These are phyloP conservation scores for Daubentonia madagascariensis DNA, from an alignment of 2,113 vertebrate species.

Conservation along the genomic window DNA sequence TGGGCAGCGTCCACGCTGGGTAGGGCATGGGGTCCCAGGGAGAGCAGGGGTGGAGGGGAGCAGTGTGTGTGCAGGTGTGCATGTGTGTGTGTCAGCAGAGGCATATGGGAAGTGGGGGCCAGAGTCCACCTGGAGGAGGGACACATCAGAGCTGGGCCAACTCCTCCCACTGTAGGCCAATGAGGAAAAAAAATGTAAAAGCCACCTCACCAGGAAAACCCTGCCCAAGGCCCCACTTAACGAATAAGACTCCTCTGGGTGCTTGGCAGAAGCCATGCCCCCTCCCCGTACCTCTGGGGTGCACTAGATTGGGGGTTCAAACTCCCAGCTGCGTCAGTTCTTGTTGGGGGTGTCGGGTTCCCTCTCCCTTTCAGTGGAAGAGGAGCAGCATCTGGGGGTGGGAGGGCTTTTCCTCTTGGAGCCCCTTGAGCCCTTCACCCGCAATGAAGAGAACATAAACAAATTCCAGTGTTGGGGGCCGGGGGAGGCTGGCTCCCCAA, in stretches of 20 bases:
- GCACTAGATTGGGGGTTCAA: not conserved
- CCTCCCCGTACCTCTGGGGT: not conserved
- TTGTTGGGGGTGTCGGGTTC: not conserved
- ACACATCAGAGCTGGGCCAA: not conserved
- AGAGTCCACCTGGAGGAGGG: not conserved
- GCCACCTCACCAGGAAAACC: not conserved
- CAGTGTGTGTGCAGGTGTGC: not conserved
- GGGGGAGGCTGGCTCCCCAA: conserved; percentile 47
- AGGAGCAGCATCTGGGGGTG: conserved; percentile 52
- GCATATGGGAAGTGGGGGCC: not conserved
- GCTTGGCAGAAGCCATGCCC: not conserved
- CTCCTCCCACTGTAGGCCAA: not conserved
- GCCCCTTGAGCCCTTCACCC: not conserved
- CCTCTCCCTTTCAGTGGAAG: conserved; percentile 11
- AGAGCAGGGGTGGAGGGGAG: not conserved
- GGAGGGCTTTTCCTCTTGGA: not conserved
- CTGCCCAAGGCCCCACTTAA: not conserved
- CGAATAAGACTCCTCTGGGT: not conserved
- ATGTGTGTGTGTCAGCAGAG: not conserved
- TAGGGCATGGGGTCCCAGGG: not conserved
- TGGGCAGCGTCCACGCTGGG: not conserved
- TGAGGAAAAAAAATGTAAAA: not conserved
- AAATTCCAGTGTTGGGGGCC: conserved; percentile 84
- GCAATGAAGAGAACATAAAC: conserved; percentile 76
- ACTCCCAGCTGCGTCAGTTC: not conserved